Evolutionary conservation across 2,113 vertebrate genomes (phyloP).

Genomic region (Donacobius atricapilla): DNA sequence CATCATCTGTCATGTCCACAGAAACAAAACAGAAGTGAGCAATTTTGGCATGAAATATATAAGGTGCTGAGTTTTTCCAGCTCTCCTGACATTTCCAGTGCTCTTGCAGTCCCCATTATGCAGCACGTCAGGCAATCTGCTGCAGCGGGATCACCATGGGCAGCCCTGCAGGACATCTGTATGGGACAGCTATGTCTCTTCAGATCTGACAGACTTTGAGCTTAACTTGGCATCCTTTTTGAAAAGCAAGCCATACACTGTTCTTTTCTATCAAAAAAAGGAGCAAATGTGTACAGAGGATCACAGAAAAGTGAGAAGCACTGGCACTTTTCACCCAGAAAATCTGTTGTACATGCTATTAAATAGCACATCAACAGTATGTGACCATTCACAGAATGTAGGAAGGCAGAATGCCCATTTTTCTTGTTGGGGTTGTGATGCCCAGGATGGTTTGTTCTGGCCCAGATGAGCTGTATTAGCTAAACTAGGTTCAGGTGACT

Average conservation of each 20-base stretch:
- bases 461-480: background rate
- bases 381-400: background rate
- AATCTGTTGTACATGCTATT: background rate
- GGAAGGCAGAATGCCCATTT: background rate
- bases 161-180: background rate
- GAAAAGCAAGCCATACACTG: background rate
- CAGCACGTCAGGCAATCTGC: background rate
- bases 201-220: background rate
- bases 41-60: background rate
- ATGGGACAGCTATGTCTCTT: background rate
- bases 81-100: background rate
- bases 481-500: background rate
- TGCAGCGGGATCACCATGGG: background rate
- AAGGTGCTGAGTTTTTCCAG: background rate
- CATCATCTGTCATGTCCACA: background rate
- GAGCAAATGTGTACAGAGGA: background rate
- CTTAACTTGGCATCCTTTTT: background rate
- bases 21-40: background rate
- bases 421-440: background rate
- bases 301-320: background rate
- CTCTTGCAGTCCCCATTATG: fast-evolving
- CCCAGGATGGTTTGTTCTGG: background rate
- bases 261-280: too few species aligned
- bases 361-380: background rate
- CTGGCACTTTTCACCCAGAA: background rate